Evolutionary conservation across 2,113 vertebrate genomes (phyloP).

Genomic region (Felis chaus): DNA sequence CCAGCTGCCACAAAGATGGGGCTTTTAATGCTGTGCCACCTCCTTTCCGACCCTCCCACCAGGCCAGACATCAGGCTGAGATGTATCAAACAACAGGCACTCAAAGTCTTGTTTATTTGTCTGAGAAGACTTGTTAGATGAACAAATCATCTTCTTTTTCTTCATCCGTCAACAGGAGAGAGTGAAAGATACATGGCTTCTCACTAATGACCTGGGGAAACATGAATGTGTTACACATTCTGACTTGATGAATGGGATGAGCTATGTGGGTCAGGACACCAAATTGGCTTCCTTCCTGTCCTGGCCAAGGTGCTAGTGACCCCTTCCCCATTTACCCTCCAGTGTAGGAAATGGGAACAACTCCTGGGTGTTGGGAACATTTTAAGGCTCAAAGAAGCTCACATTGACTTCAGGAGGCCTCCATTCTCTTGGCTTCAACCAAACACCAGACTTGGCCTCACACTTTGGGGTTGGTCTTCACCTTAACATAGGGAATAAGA

Average conservation of each 20-base stretch:
- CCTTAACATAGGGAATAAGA: neutral
- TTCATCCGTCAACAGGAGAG: neutral
- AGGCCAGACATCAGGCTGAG: neutral
- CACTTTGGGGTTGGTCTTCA: neutral
- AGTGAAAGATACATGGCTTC: neutral
- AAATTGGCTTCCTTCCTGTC: neutral
- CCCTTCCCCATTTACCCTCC: neutral
- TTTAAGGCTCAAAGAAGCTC: neutral
- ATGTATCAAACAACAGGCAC: neutral
- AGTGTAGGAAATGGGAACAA: neutral
- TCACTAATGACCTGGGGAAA: neutral
- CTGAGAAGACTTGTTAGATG: neutral
- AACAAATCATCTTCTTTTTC: neutral
- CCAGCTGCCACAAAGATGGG: neutral
- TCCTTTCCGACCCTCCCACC: neutral
- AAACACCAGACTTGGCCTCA: neutral
- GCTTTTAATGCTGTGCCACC: neutral
- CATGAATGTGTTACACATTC: rapidly evolving
- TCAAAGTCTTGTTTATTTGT: neutral
- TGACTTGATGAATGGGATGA: neutral
- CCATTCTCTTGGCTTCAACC: neutral
- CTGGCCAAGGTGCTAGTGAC: neutral
- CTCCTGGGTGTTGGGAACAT: neutral
- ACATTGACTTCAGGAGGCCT: neutral
- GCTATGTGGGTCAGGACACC: neutral